A percentile compares a stretch with the other conserved stretches of the same genome.
Conservation (phyloP, 2,797 vertebrate species). For the Acropternis orthonyx region DNA sequence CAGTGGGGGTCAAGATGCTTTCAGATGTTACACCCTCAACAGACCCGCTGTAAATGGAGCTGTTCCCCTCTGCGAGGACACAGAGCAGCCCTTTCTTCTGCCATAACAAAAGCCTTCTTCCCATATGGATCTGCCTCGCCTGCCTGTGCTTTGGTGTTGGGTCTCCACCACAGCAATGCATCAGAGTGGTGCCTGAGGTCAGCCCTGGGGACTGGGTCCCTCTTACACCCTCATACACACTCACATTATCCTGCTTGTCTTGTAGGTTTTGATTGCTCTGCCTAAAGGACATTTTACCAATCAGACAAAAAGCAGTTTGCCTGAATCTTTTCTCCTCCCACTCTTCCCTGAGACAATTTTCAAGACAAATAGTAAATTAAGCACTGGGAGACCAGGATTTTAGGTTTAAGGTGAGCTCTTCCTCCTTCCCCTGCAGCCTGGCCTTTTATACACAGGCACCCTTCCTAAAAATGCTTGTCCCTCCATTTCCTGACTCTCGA, state of each 20-base stretch:
- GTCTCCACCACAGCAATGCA: background rate
- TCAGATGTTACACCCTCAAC: background rate
- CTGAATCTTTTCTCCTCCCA: background rate
- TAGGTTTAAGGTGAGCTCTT: background rate
- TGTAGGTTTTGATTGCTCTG: background rate
- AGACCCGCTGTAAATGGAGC: background rate
- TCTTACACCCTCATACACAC: background rate
- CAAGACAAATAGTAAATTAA: background rate
- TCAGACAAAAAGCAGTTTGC: background rate
- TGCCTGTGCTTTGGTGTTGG: background rate
- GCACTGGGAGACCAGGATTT: fast-evolving
- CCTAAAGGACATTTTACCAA: background rate
- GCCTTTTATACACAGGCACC: fast-evolving
- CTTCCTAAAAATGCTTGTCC: background rate
- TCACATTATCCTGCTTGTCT: background rate
- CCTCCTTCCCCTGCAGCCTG: background rate
- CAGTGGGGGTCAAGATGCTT: background rate
- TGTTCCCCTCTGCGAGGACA: background rate
- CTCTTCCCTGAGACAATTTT: background rate
- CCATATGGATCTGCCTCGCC: fast-evolving
- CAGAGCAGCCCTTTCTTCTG: background rate
- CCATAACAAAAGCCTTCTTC: background rate
- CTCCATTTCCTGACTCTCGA: background rate
- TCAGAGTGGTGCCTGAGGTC: background rate
- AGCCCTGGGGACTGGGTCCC: background rate